Evolutionary conservation across 1,140 invertebrate species (phyloP).

Genomic region (Drosophila sulfurigaster): DNA sequence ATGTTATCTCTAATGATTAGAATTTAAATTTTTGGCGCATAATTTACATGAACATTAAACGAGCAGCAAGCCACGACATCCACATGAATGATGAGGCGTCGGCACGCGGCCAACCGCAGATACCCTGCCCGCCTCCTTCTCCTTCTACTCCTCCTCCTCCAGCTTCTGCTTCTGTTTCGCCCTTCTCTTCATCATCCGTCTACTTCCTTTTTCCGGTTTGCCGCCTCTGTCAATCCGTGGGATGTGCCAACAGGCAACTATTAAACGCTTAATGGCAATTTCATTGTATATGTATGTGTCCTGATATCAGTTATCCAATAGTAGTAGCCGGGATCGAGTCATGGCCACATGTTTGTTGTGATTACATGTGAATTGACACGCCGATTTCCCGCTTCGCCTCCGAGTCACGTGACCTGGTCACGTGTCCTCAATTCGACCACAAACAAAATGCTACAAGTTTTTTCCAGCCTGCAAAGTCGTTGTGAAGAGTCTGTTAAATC

Average conservation of each 20-base stretch:
- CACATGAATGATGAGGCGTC: conserved; percentile 70
- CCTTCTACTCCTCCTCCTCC: not conserved
- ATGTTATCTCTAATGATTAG: conserved; percentile 64
- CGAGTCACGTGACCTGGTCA: conserved; percentile 75
- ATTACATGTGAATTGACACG: conserved; percentile 78
- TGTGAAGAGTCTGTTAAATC: not conserved
- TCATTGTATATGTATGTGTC: conserved; percentile 48
- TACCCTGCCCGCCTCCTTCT: conserved; percentile 11
- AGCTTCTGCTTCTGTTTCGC: not conserved
- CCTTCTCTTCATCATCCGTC: not conserved
- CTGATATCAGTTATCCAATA: conserved; percentile 66
- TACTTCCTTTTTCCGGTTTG: conserved; percentile 13
- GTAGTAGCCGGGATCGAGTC: conserved; percentile 30
- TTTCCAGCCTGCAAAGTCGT: not conserved
- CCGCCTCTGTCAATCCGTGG: conserved; percentile 36
- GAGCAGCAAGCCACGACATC: conserved; percentile 49
- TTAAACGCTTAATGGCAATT: conserved; percentile 67
- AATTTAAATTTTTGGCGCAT: conserved; percentile 70
- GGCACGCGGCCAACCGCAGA: conserved; percentile 67
- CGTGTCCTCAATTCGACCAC: conserved; percentile 68
- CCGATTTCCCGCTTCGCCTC: conserved; percentile 41
- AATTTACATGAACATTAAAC: conserved; percentile 69
- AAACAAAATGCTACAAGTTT: conserved; percentile 52
- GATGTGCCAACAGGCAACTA: conserved; percentile 65
- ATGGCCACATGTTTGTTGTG: conserved; percentile 76